Conservation (phyloP, 2,888 invertebrate genomes). For the Rhyacophila evoluta region DNA sequence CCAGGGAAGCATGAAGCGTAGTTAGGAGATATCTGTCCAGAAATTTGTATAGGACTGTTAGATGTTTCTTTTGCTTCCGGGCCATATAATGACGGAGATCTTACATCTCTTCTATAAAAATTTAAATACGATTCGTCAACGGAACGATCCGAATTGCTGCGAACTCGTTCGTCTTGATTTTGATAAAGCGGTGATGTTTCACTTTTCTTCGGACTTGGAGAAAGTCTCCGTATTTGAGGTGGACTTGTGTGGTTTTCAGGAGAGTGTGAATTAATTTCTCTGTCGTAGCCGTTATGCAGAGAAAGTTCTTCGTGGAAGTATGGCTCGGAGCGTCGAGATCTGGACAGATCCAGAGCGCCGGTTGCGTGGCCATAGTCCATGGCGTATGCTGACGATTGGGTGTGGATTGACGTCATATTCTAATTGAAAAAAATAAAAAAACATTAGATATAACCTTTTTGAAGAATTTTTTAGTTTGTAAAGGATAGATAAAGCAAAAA, state of each 20-base stretch:
- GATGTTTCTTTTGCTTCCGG: constrained; percentile 28
- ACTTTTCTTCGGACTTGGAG: background rate
- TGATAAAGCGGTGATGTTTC: background rate
- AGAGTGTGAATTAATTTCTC: constrained; percentile 8
- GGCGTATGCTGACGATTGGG: background rate
- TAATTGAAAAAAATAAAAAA: background rate
- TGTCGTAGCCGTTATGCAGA: background rate
- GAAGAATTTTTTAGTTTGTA: too few relatives aligned
- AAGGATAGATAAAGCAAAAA: too few relatives aligned
- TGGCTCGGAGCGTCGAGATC: background rate
- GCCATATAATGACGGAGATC: constrained; percentile 38
- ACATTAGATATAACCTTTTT: background rate
- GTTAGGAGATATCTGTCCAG: constrained; percentile 39
- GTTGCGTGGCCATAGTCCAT: constrained; percentile 27
- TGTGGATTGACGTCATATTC: constrained; percentile 34
- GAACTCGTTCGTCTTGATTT: background rate
- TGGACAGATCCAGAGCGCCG: constrained; percentile 38
- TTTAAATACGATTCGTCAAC: background rate
- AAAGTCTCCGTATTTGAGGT: background rate
- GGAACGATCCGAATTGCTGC: background rate
- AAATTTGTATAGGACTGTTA: background rate
- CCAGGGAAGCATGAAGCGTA: constrained; percentile 39
- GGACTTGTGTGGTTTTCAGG: background rate
- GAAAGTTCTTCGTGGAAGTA: background rate
- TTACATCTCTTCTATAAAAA: background rate